Evolutionary conservation across 2,797 vertebrate genomes (phyloP).

Genomic region (Geotrypetes seraphini): DNA sequence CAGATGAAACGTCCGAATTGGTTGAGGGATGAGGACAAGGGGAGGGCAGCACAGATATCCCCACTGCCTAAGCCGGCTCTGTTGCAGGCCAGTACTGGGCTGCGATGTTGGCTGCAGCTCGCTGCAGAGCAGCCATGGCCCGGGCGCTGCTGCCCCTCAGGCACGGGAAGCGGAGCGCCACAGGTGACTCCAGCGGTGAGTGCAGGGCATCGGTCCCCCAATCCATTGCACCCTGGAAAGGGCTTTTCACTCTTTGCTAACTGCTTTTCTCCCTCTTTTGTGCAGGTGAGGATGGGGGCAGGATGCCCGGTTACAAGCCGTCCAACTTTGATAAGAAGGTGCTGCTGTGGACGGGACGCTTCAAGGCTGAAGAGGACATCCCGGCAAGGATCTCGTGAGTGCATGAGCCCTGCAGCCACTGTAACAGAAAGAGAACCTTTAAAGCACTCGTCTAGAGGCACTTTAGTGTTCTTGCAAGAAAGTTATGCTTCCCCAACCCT

Average conservation of each 20-base stretch:
- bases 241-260: no score
- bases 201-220: background rate
- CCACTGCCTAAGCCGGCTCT: rapidly evolving
- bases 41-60: background rate
- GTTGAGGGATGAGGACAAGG: rapidly evolving
- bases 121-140: no score
- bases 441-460: background rate
- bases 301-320: constrained; percentile 43
- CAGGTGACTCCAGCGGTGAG: background rate
- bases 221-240: no score
- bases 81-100: no score
- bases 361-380: constrained; percentile 54
- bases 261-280: no score
- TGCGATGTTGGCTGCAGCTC: constrained; percentile 10
- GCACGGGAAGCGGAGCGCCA: no score
- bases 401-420: rapidly evolving
- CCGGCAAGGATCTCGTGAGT: constrained; percentile 51
- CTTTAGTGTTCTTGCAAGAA: background rate
- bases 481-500: no score
- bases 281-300: constrained; percentile 16
- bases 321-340: constrained; percentile 54
- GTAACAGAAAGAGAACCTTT: background rate
- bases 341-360: constrained; percentile 56
- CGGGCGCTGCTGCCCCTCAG: no score
- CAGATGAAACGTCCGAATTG: background rate